These are phyloP conservation scores for Sander vitreus DNA, from an alignment of 2,113 vertebrate species.

Conservation along the genomic window DNA sequence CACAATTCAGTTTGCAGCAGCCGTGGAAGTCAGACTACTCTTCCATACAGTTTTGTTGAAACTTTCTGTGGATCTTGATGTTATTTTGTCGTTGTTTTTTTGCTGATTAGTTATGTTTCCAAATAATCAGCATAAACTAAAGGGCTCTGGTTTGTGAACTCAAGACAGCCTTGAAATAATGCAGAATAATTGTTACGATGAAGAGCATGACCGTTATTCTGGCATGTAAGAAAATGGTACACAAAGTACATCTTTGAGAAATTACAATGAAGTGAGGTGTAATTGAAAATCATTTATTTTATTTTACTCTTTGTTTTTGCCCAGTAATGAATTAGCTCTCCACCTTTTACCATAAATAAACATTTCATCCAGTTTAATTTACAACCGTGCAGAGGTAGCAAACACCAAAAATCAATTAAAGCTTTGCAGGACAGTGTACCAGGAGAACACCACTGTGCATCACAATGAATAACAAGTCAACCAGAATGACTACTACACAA, in stretches of 20 bases:
- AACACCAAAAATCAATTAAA: neutral
- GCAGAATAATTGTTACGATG: slow-evolving; percentile 65
- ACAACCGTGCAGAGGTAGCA: neutral
- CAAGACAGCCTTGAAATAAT: slow-evolving; percentile 71
- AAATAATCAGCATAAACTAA: slow-evolving; percentile 75
- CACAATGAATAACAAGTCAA: slow-evolving; percentile 79
- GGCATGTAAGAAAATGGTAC: neutral
- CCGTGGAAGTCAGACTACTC: slow-evolving; percentile 71
- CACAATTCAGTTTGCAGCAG: slow-evolving; percentile 76
- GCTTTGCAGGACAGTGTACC: neutral
- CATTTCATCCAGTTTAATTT: neutral
- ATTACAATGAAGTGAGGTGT: slow-evolving; percentile 26
- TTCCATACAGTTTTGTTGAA: slow-evolving; percentile 77
- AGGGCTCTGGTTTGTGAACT: slow-evolving; percentile 70
- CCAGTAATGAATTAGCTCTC: slow-evolving; percentile 10
- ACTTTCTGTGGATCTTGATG: slow-evolving; percentile 74
- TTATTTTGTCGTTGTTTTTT: slow-evolving; percentile 68
- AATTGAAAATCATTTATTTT: slow-evolving; percentile 23
- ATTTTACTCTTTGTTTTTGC: neutral
- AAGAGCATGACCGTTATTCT: slow-evolving; percentile 38
- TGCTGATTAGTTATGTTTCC: slow-evolving; percentile 78
- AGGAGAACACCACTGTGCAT: slow-evolving; percentile 78
- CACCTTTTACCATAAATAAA: neutral
- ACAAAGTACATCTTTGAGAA: slow-evolving; percentile 26
- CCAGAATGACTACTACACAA: slow-evolving; percentile 24